Conservation (phyloP, 2,113 vertebrate genomes). For the Nicator chloris region DNA sequence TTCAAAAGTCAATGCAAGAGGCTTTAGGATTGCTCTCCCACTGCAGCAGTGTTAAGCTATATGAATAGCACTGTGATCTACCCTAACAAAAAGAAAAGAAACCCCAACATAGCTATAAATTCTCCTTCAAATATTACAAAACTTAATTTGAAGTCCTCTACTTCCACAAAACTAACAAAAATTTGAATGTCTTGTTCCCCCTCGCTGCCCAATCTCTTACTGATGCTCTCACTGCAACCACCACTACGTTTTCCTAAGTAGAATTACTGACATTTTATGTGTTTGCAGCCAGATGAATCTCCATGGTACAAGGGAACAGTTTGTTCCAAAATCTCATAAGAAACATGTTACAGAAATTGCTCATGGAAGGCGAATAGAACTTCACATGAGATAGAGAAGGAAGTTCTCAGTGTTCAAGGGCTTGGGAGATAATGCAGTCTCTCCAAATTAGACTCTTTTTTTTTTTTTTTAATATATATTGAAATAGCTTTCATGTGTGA, state of each 20-base stretch:
- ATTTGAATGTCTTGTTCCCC: neutral
- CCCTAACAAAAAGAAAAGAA: neutral
- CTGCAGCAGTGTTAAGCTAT: neutral
- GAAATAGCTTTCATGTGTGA: conserved; percentile 33
- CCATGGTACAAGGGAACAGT: neutral
- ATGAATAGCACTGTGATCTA: neutral
- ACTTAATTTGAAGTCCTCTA: neutral
- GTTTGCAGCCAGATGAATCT: neutral
- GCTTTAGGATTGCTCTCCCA: neutral
- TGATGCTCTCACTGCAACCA: neutral
- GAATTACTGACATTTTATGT: neutral
- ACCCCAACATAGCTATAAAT: fast-evolving
- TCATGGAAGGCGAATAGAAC: neutral
- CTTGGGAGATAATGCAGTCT: neutral
- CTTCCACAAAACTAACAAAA: neutral
- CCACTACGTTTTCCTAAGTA: neutral
- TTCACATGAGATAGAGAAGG: neutral
- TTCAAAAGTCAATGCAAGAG: neutral
- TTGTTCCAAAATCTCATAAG: neutral
- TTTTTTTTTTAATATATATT: too few relatives aligned
- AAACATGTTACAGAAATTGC: neutral
- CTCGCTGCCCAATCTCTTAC: neutral
- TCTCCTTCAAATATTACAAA: neutral
- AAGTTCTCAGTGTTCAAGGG: neutral
- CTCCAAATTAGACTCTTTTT: neutral